Percentiles rank a stretch among this genome's conserved stretches.
These are phyloP conservation scores for Myotis planiceps DNA, from an alignment of 2,797 vertebrate species.

Conservation along the genomic window DNA sequence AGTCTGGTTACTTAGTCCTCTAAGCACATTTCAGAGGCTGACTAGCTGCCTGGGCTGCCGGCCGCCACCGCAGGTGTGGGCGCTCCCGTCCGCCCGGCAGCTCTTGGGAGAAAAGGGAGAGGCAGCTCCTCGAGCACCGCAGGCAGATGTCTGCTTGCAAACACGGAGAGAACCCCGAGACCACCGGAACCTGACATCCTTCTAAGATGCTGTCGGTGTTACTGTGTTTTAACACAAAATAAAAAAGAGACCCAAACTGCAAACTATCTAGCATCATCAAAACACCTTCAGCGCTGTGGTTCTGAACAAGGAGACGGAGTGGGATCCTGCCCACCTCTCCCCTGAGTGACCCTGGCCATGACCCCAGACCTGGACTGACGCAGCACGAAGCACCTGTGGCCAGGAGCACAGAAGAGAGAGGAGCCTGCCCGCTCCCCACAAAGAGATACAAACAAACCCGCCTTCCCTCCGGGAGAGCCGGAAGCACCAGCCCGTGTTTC, in stretches of 20 bases:
- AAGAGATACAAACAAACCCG: accelerated
- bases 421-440: not conserved
- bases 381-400: not conserved
- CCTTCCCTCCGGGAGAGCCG: not conserved
- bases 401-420: not conserved
- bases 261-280: not conserved
- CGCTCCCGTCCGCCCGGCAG: not conserved
- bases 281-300: not conserved
- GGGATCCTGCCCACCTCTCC: not conserved
- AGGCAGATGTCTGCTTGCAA: too few relatives aligned
- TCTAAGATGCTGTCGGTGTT: not conserved
- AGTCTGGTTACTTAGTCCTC: not conserved
- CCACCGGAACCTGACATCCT: not conserved
- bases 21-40: not conserved
- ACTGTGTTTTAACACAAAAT: not conserved
- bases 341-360: not conserved
- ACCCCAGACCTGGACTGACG: not conserved
- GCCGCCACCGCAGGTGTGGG: not conserved
- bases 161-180: not conserved
- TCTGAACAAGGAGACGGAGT: not conserved
- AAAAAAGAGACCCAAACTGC: not conserved
- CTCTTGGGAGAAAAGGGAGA: not conserved
- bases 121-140: not conserved
- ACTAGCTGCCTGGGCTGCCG: not conserved
- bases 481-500: not conserved